phyloP scores from a whole-genome alignment of 64 coral and sea anemone species.

The Montipora sp. region DNA sequence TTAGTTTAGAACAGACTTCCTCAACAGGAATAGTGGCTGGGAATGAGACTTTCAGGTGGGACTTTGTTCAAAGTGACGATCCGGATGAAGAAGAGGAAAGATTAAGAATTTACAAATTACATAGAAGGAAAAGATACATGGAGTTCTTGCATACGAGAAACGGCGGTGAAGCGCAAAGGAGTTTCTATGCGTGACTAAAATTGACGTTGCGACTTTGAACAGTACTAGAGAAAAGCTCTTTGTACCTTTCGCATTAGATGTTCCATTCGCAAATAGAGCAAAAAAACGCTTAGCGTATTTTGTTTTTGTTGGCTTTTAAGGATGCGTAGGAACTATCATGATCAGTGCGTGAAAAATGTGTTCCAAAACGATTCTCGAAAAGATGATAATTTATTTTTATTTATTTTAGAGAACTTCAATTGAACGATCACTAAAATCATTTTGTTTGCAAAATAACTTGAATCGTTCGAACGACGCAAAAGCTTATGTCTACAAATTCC shows the following conservation, averaged over 20 bases:
- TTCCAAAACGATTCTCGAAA: background rate
- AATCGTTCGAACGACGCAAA: background rate
- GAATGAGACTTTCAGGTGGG: slow-evolving; percentile 47
- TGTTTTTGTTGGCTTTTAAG: background rate
- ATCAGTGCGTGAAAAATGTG: background rate
- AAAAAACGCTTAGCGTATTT: background rate
- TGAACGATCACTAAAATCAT: background rate
- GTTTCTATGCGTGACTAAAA: slow-evolving; percentile 10
- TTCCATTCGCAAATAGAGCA: background rate
- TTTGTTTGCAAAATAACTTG: background rate
- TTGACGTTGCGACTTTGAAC: background rate
- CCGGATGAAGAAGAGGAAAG: slow-evolving; percentile 34
- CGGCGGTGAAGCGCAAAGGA: slow-evolving; percentile 17
- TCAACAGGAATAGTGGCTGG: background rate
- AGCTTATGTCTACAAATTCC: background rate
- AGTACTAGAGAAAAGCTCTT: background rate
- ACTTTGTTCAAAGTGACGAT: slow-evolving; percentile 2
- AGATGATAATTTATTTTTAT: background rate
- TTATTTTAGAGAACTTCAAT: background rate
- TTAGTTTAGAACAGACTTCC: background rate
- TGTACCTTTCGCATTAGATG: background rate
- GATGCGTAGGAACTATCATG: background rate
- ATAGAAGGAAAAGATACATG: slow-evolving; percentile 37
- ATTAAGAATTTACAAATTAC: slow-evolving; percentile 44
- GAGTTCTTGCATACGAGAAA: slow-evolving; percentile 31